Conservation (phyloP, 92 coral and sea anemone species). For the Micromussa lordhowensis region DNA sequence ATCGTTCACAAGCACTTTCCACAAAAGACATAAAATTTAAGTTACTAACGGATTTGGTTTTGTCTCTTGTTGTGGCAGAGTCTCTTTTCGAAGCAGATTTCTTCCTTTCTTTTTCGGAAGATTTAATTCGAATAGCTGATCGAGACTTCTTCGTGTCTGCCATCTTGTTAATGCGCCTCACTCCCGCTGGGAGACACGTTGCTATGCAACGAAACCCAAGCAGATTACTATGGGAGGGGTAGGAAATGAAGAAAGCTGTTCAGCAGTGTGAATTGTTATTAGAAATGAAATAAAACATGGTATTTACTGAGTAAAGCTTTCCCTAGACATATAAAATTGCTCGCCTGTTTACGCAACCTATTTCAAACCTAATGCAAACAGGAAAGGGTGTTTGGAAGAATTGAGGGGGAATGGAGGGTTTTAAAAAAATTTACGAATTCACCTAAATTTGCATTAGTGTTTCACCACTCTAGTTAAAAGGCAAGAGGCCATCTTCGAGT, state of each 20-base stretch:
- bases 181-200: constrained; percentile 48
- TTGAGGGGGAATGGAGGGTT: neutral
- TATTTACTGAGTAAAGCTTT: neutral
- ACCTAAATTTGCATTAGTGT: neutral
- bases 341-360: neutral
- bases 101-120: constrained; percentile 81
- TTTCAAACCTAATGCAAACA: neutral
- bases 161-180: constrained; percentile 67
- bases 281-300: too few species aligned
- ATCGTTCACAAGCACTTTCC: neutral
- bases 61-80: constrained; percentile 40
- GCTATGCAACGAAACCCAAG: constrained; percentile 72
- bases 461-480: too few species aligned
- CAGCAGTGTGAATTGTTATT: too few species aligned
- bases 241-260: neutral
- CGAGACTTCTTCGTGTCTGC: constrained; percentile 86
- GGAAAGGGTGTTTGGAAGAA: neutral
- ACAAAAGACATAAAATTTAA: neutral
- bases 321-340: neutral
- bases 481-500: neutral
- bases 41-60: constrained; percentile 44
- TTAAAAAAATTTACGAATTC: neutral
- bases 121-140: constrained; percentile 87
- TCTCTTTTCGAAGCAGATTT: constrained; percentile 72
- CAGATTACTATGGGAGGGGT: neutral